These are phyloP conservation scores for Rhabdomys dilectus DNA, from an alignment of 2,113 vertebrate genomes.

Conservation along the genomic window DNA sequence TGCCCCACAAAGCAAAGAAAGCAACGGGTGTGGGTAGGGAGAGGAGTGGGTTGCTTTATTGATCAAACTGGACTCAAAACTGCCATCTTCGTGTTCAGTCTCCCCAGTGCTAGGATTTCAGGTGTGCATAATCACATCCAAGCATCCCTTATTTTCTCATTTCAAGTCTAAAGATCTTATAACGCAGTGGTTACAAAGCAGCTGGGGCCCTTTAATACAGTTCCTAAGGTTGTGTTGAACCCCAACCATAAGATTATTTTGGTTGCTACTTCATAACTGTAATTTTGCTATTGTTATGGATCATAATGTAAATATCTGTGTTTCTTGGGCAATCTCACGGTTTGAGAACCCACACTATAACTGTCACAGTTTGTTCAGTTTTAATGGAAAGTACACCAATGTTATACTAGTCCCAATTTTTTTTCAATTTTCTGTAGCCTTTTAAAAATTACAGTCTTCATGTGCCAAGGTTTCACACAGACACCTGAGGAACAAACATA, in stretches of 20 bases:
- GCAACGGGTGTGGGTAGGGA: too few species aligned
- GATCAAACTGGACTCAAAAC: background rate
- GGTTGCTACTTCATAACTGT: too few species aligned
- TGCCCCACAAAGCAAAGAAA: background rate
- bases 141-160: background rate
- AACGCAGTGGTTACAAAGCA: too few species aligned
- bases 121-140: too few species aligned
- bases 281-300: too few species aligned
- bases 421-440: background rate
- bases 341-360: background rate
- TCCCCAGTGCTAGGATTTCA: background rate
- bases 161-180: background rate
- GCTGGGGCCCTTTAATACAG: too few species aligned
- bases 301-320: too few species aligned
- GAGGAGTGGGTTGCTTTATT: background rate
- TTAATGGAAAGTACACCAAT: background rate
- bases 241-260: too few species aligned
- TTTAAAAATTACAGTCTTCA: background rate
- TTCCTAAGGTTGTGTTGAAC: too few species aligned
- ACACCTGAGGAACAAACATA: background rate
- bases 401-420: too few species aligned
- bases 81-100: background rate
- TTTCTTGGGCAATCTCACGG: too few species aligned
- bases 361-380: conserved; percentile 1
- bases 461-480: background rate